Evolutionary conservation across 2,797 vertebrate species (phyloP).

Genomic region (Cossypha dichroa): DNA sequence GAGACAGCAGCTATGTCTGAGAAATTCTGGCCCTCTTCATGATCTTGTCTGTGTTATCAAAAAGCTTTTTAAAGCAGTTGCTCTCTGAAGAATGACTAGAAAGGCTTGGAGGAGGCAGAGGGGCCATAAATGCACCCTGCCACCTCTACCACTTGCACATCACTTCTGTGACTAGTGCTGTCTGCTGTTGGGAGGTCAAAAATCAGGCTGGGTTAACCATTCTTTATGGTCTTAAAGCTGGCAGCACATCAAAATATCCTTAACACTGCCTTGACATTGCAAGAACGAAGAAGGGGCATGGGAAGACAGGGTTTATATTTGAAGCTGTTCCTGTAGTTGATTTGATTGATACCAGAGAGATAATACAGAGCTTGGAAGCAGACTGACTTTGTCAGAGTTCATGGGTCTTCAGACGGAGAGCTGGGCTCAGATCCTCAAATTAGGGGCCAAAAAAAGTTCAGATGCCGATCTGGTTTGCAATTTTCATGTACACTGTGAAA

Average conservation of each 20-base stretch:
- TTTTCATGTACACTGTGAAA: background rate
- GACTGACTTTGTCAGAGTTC: constrained; percentile 22
- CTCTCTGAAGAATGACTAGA: background rate
- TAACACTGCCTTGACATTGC: background rate
- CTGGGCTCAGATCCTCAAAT: background rate
- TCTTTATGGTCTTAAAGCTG: background rate
- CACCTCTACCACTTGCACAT: background rate
- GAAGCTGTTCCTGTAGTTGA: constrained; percentile 8
- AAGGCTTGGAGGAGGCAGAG: background rate
- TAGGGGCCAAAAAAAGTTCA: constrained; percentile 23
- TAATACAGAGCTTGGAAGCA: background rate
- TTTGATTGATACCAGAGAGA: constrained; percentile 51
- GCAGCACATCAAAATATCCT: background rate
- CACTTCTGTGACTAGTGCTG: background rate
- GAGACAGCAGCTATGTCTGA: background rate
- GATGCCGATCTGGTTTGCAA: background rate
- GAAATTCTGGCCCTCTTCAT: background rate
- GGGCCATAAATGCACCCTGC: background rate
- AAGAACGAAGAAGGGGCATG: constrained; percentile 37
- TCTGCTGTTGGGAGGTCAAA: background rate
- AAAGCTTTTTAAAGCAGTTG: background rate
- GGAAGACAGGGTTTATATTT: constrained; percentile 26
- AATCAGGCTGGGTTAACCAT: background rate
- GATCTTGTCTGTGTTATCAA: background rate
- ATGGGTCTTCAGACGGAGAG: background rate